Evolutionary conservation across 2,113 vertebrate genomes (phyloP).

Genomic region (Zosterops lateralis): DNA sequence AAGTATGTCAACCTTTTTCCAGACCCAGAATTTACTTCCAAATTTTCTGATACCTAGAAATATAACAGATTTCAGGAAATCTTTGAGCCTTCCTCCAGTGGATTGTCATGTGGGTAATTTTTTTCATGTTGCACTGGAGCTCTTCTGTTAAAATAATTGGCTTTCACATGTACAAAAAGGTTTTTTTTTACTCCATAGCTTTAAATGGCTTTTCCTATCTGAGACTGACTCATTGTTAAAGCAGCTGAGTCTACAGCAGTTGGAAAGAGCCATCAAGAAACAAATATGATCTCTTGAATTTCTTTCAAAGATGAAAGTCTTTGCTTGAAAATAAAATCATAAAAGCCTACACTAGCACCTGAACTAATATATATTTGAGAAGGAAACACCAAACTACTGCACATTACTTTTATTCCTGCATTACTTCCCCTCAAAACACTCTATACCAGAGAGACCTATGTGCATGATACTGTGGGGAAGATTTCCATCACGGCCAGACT

Average conservation of each 20-base stretch:
- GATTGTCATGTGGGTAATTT: not conserved
- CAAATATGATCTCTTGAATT: not conserved
- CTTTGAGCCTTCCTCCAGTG: not conserved
- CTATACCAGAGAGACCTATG: not conserved
- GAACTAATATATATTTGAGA: not conserved
- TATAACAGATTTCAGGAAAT: not conserved
- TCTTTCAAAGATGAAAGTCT: not conserved
- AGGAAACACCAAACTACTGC: not conserved
- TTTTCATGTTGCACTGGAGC: not conserved
- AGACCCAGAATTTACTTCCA: not conserved
- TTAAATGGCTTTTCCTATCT: conserved; percentile 21
- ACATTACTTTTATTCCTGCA: not conserved
- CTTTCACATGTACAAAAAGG: not conserved
- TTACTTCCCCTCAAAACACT: not conserved
- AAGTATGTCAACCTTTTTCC: not conserved
- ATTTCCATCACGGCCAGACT: not conserved
- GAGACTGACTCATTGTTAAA: conserved; percentile 19
- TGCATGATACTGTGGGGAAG: not conserved
- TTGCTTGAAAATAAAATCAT: not conserved
- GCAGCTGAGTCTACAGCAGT: not conserved
- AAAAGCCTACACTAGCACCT: not conserved
- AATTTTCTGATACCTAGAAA: not conserved
- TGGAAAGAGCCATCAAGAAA: conserved; percentile 24
- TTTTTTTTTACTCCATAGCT: not conserved
- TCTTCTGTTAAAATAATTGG: conserved; percentile 17